phyloP scores from a whole-genome alignment of 2,888 invertebrate genomes.

The Polydrusus cervinus region DNA sequence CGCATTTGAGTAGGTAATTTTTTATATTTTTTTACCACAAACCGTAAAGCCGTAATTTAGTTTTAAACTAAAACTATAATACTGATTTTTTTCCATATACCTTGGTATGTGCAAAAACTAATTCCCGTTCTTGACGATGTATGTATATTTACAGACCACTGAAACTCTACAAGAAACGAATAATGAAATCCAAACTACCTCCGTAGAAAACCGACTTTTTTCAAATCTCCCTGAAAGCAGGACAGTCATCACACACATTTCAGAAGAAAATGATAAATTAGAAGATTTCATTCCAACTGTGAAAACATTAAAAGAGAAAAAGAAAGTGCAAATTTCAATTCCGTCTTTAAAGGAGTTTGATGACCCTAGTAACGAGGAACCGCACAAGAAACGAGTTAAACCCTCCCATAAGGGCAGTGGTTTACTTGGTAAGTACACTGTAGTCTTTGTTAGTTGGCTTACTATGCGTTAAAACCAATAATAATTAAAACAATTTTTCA shows the following conservation, averaged over 20 bases:
- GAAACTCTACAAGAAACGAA: neutral
- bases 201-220: constrained; percentile 52
- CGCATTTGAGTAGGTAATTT: too few relatives aligned
- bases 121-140: too few relatives aligned
- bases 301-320: constrained; percentile 58
- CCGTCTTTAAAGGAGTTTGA: constrained; percentile 64
- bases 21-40: too few relatives aligned
- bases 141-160: neutral
- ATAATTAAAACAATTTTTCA: too few relatives aligned
- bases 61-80: too few relatives aligned
- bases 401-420: constrained; percentile 60
- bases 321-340: constrained; percentile 64
- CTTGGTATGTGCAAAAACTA: too few relatives aligned
- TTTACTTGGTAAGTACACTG: constrained; percentile 61
- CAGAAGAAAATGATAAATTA: constrained; percentile 58
- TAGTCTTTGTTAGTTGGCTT: constrained; percentile 14
- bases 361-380: constrained; percentile 57
- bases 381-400: constrained; percentile 58
- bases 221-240: constrained; percentile 61
- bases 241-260: constrained; percentile 12
- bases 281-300: constrained; percentile 66
- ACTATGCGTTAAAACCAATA: too few relatives aligned
- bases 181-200: neutral
- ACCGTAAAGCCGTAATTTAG: too few relatives aligned
- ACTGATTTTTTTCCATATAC: too few relatives aligned